Evolutionary conservation across 2,113 vertebrate genomes (phyloP).

Genomic region (Pungitius pungitius): DNA sequence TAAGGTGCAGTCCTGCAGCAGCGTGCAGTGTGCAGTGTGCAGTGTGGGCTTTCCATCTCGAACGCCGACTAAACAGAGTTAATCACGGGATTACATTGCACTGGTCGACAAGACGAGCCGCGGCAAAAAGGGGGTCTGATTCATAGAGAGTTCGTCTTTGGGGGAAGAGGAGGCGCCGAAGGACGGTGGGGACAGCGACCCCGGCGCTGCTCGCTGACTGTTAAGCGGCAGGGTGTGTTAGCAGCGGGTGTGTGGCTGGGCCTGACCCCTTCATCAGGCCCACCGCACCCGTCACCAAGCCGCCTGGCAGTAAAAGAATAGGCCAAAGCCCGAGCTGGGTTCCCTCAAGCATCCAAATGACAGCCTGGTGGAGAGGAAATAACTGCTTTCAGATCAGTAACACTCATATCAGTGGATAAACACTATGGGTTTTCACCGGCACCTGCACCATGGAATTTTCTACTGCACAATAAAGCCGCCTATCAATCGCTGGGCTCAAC

Average conservation of each 20-base stretch:
- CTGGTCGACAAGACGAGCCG: conserved; percentile 9
- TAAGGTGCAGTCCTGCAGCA: conserved; percentile 39
- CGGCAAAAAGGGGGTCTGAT: conserved; percentile 17
- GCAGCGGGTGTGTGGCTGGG: conserved; percentile 45
- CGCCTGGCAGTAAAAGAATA: conserved; percentile 67
- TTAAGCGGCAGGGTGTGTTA: conserved; percentile 51
- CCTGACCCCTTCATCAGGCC: conserved; percentile 69
- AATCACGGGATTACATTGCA: conserved; percentile 46
- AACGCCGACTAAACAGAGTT: conserved; percentile 47
- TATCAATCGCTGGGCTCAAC: conserved; percentile 48
- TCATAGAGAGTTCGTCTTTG: conserved; percentile 18
- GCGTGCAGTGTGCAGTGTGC: conserved; percentile 36
- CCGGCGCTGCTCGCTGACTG: conserved; percentile 29
- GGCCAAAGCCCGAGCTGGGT: conserved; percentile 46
- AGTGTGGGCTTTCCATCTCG: conserved; percentile 41
- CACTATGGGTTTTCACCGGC: conserved; percentile 60
- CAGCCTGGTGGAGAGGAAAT: conserved; percentile 64
- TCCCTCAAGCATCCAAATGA: conserved; percentile 66
- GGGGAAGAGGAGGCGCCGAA: conserved; percentile 19
- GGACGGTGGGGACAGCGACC: conserved; percentile 33
- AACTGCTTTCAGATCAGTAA: conserved; percentile 73
- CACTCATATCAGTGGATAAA: conserved; percentile 68
- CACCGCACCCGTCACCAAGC: conserved; percentile 62
- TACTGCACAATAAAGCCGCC: conserved; percentile 33
- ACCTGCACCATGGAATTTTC: conserved; percentile 46